phyloP scores from a whole-genome alignment of 1,140 invertebrate species.

The Tetragonula clypearis region DNA sequence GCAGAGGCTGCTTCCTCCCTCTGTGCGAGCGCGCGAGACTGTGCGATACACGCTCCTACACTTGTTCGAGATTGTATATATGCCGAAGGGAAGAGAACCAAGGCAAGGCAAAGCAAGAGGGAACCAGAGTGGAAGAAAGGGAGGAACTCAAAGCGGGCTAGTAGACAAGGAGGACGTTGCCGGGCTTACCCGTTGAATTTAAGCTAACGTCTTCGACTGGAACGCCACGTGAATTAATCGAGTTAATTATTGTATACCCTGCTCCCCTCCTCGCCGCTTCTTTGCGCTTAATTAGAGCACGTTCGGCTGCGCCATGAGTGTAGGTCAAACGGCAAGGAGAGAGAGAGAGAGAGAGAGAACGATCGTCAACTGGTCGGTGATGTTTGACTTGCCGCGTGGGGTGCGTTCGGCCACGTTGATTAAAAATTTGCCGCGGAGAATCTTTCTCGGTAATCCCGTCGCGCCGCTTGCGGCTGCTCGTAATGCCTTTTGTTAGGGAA shows the following conservation, averaged over 20 bases:
- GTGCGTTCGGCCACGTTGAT: background rate
- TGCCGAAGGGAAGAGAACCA: background rate
- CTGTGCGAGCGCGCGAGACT: constrained; percentile 4
- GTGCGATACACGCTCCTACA: constrained; percentile 10
- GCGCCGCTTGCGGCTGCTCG: background rate
- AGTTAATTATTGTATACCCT: constrained; percentile 67
- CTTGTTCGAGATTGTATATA: constrained; percentile 21
- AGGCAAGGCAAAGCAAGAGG: background rate
- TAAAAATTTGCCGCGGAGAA: constrained; percentile 14
- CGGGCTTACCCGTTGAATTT: constrained; percentile 47
- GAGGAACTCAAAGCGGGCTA: background rate
- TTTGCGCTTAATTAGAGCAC: constrained; percentile 65
- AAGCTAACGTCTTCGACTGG: constrained; percentile 63
- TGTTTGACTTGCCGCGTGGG: constrained; percentile 8
- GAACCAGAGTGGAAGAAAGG: background rate
- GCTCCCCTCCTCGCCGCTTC: constrained; percentile 51
- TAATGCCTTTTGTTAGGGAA: background rate
- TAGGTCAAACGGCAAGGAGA: constrained; percentile 54
- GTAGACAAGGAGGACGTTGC: background rate
- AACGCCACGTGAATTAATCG: constrained; percentile 66
- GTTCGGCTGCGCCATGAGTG: constrained; percentile 41
- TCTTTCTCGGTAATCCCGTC: background rate
- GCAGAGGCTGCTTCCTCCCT: background rate
- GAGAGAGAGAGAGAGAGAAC: background rate
- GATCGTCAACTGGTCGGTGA: background rate